Evolutionary conservation across 2,797 vertebrate species (phyloP).

Genomic region (Acipenser ruthenus): DNA sequence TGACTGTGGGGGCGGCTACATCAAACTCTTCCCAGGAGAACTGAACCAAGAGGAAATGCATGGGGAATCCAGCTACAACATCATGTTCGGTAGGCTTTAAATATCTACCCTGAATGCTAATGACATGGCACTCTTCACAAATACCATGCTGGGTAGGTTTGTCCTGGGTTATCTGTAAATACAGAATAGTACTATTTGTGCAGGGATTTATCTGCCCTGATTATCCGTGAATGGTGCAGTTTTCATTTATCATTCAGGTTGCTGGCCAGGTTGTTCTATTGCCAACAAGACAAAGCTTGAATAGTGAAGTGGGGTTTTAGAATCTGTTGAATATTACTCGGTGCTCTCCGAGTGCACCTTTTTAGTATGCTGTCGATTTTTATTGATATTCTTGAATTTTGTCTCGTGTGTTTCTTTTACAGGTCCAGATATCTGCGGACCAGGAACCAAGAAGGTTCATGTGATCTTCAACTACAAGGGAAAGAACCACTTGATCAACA

Average conservation of each 20-base stretch:
- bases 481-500: constrained; percentile 78
- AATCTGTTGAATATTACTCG: no score
- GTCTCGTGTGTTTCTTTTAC: constrained; percentile 17
- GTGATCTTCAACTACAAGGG: constrained; percentile 79
- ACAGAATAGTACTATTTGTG: no score
- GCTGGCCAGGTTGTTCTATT: no score
- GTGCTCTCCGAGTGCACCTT: not conserved
- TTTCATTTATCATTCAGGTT: no score
- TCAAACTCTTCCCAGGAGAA: constrained; percentile 69
- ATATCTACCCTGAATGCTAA: no score
- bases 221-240: no score
- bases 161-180: no score
- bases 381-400: not conserved
- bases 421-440: constrained; percentile 84
- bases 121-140: no score
- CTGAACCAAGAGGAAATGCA: constrained; percentile 66
- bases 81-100: constrained; percentile 66
- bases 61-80: constrained; percentile 68
- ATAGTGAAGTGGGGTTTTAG: no score
- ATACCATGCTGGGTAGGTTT: no score
- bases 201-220: no score
- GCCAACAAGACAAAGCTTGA: no score
- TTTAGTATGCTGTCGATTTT: not conserved
- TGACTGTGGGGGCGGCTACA: constrained; percentile 69
- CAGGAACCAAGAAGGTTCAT: constrained; percentile 78